Evolutionary conservation across 2,797 vertebrate species (phyloP).

Genomic region (Thaleichthys pacificus): DNA sequence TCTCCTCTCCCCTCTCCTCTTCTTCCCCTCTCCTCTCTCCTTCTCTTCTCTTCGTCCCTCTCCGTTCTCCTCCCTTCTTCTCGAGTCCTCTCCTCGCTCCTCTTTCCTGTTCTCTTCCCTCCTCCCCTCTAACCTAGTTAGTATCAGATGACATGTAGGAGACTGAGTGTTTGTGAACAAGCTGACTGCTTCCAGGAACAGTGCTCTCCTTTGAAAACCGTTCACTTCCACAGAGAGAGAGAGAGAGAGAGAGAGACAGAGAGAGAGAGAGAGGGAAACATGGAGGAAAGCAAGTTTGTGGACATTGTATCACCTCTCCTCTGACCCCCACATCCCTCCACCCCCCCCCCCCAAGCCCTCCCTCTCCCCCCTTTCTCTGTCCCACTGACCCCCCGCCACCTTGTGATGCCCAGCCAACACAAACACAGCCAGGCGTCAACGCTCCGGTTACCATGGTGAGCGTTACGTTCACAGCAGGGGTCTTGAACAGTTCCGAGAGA

Average conservation of each 20-base stretch:
- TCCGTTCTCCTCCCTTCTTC: too few relatives aligned
- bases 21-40: background rate
- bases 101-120: background rate
- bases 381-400: slow-evolving; percentile 5
- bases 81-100: background rate
- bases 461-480: background rate
- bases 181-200: slow-evolving; percentile 7
- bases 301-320: slow-evolving; percentile 1
- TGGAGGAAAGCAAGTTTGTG: background rate
- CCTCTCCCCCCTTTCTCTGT: background rate
- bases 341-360: background rate
- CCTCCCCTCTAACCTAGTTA: background rate
- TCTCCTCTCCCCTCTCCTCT: too few relatives aligned
- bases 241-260: background rate
- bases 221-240: background rate
- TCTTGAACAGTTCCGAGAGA: slow-evolving; percentile 28
- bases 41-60: too few relatives aligned
- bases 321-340: background rate
- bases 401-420: slow-evolving; percentile 19
- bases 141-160: background rate
- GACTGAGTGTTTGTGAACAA: background rate
- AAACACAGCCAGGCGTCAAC: slow-evolving; percentile 29
- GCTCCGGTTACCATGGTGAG: background rate
- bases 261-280: background rate
- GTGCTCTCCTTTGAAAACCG: slow-evolving; percentile 10